A percentile compares a stretch with the other conserved stretches of the same genome.
Conservation (phyloP, 1,140 invertebrate species). For the Saccostrea glomerata region DNA sequence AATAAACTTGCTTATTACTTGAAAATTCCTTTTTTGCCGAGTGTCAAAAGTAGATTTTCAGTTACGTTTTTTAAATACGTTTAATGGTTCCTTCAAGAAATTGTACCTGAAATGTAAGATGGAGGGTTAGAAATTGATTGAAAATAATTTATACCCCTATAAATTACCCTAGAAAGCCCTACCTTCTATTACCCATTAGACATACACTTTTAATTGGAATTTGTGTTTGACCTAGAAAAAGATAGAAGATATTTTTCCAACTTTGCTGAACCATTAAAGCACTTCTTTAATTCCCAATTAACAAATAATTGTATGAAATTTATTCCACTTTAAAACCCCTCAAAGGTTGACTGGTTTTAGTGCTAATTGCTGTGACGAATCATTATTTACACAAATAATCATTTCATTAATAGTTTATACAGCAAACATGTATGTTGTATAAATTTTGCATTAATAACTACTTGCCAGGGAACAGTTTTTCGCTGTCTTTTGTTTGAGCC, state of each 20-base stretch:
- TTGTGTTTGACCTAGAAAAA: slow-evolving; percentile 27
- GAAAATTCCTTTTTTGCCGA: neutral
- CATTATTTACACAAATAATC: slow-evolving; percentile 47
- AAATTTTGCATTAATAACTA: slow-evolving; percentile 41
- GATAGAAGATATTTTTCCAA: slow-evolving; percentile 43
- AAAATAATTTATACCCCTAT: slow-evolving; percentile 7
- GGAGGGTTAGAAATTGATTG: neutral
- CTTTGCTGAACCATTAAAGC: slow-evolving; percentile 32
- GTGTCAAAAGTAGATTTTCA: neutral
- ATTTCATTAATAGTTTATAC: slow-evolving; percentile 43
- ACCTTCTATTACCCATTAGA: slow-evolving; percentile 9
- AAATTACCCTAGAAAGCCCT: neutral
- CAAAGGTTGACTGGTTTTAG: slow-evolving; percentile 11
- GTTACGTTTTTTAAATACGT: neutral
- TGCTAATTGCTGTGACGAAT: slow-evolving; percentile 28
- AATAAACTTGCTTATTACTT: neutral
- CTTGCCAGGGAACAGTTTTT: slow-evolving; percentile 35
- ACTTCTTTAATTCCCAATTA: slow-evolving; percentile 47
- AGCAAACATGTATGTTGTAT: slow-evolving; percentile 25
- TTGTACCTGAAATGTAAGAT: neutral
- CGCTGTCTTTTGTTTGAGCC: slow-evolving; percentile 20
- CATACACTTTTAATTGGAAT: slow-evolving; percentile 30
- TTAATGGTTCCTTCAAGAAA: neutral
- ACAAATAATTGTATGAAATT: slow-evolving; percentile 33
- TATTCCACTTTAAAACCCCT: slow-evolving; percentile 12